Conservation (phyloP, 2,888 invertebrate species). For the Euclidia mi region DNA sequence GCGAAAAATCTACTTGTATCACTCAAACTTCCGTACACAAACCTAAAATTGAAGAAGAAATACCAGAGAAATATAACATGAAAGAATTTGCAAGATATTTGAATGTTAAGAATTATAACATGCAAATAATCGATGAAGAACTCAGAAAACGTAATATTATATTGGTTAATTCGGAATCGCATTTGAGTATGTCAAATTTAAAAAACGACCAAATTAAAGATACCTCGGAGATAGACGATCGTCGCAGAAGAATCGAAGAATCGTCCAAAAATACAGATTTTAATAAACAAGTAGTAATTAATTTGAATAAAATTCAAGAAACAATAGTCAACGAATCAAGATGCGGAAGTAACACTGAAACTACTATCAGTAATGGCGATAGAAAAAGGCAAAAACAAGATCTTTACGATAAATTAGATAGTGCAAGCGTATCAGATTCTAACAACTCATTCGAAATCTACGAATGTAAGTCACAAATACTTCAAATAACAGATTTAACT, state of each 20-base stretch:
- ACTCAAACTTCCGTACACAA: conserved; percentile 8
- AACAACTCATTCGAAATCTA: conserved; percentile 77
- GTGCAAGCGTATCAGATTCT: conserved; percentile 76
- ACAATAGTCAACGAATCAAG: conserved; percentile 20
- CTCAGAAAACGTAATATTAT: conserved; percentile 58
- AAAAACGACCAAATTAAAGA: conserved; percentile 17
- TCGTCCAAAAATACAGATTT: conserved; percentile 26
- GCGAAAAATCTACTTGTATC: neutral
- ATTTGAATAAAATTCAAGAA: conserved; percentile 24
- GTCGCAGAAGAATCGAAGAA: too few relatives aligned
- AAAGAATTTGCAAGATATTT: conserved; percentile 31
- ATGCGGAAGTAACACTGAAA: conserved; percentile 50
- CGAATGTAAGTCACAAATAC: conserved; percentile 78
- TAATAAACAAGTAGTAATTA: conserved; percentile 37
- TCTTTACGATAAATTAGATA: conserved; percentile 83
- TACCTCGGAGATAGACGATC: conserved; percentile 1
- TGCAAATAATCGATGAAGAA: conserved; percentile 53
- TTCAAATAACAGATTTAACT: conserved; percentile 77
- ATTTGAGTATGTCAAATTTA: conserved; percentile 11
- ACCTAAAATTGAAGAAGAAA: conserved; percentile 6
- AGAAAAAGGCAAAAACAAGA: conserved; percentile 62
- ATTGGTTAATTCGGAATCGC: conserved; percentile 29
- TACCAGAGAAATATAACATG: conserved; percentile 2
- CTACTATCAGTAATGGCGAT: conserved; percentile 53
- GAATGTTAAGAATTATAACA: conserved; percentile 37